phyloP scores from a whole-genome alignment of 2,888 invertebrate genomes.

The Cecidostiba fungosa region DNA sequence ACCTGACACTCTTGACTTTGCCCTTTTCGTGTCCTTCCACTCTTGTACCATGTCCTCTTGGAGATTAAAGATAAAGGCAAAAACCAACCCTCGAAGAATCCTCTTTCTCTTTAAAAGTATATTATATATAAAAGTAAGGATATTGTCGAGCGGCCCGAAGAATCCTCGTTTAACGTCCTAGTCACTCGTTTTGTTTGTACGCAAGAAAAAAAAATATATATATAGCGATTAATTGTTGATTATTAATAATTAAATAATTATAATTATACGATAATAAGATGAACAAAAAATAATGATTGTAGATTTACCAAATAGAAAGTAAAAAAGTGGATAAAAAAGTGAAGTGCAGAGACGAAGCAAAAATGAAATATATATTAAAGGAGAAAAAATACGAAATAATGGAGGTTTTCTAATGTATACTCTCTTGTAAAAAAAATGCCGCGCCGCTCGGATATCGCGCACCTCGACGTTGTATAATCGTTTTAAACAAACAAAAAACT shows the following conservation, averaged over 20 bases:
- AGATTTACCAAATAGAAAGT: conserved; percentile 64
- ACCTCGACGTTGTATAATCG: conserved; percentile 62
- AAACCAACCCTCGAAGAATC: conserved; percentile 42
- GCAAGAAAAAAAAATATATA: conserved; percentile 61
- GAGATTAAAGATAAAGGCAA: conserved; percentile 39
- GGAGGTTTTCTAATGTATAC: conserved; percentile 63
- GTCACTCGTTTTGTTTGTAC: conserved; percentile 65
- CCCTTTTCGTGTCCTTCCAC: conserved; percentile 21
- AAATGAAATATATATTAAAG: conserved; percentile 50
- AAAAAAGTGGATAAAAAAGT: conserved; percentile 51
- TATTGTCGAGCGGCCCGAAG: conserved; percentile 64
- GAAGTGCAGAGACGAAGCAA: conserved; percentile 47
- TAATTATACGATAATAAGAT: conserved; percentile 64
- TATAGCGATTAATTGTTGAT: conserved; percentile 66
- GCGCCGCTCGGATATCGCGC: conserved; percentile 62
- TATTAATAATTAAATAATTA: conserved; percentile 67
- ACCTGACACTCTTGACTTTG: background rate
- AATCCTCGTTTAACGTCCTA: conserved; percentile 65
- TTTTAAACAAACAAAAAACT: conserved; percentile 48
- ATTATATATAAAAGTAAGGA: conserved; percentile 56
- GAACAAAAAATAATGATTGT: conserved; percentile 62
- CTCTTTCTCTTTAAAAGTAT: conserved; percentile 47
- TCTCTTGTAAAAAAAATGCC: conserved; percentile 58
- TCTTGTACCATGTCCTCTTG: conserved; percentile 21
- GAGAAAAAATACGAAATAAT: conserved; percentile 56